Conservation (phyloP, 2,113 vertebrate genomes). For the Maccullochella peelii region DNA sequence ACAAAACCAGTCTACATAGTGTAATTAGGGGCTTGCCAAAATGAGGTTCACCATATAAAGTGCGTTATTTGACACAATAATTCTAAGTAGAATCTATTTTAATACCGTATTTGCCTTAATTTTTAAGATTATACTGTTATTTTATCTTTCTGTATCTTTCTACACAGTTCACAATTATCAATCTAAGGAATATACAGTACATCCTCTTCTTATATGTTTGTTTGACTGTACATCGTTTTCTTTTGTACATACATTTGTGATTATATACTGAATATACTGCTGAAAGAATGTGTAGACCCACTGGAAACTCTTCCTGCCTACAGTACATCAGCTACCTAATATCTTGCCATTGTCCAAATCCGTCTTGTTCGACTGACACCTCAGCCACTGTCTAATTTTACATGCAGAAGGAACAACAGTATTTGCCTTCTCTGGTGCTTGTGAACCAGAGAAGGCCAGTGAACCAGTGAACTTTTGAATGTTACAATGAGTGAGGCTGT, state of each 20-base stretch:
- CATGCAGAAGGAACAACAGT: slow-evolving; percentile 50
- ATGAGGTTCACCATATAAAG: slow-evolving; percentile 77
- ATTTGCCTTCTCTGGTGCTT: slow-evolving; percentile 27
- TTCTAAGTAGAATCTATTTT: slow-evolving; percentile 70
- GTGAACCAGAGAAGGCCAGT: too few species aligned
- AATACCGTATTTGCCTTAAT: slow-evolving; percentile 53
- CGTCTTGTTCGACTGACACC: slow-evolving; percentile 7
- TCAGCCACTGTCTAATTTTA: slow-evolving; percentile 34
- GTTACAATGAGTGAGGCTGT: slow-evolving; percentile 24
- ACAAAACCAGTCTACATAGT: slow-evolving; percentile 62
- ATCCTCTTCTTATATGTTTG: slow-evolving; percentile 57
- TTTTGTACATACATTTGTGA: slow-evolving; percentile 65
- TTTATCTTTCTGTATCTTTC: slow-evolving; percentile 47
- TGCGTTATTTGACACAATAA: slow-evolving; percentile 78
- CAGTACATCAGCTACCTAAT: slow-evolving; percentile 6
- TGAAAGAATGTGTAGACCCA: slow-evolving; percentile 36
- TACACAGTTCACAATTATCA: slow-evolving; percentile 66
- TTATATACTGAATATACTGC: slow-evolving; percentile 65
- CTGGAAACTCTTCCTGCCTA: slow-evolving; percentile 29
- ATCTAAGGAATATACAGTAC: slow-evolving; percentile 67
- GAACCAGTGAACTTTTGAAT: too few species aligned
- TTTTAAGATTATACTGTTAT: slow-evolving; percentile 56
- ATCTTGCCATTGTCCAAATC: slow-evolving; percentile 6
- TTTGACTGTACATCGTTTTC: slow-evolving; percentile 63
- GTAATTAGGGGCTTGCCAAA: slow-evolving; percentile 60